These are phyloP conservation scores for Gracilinanus agilis DNA, from an alignment of 2,113 vertebrate species.

Conservation along the genomic window DNA sequence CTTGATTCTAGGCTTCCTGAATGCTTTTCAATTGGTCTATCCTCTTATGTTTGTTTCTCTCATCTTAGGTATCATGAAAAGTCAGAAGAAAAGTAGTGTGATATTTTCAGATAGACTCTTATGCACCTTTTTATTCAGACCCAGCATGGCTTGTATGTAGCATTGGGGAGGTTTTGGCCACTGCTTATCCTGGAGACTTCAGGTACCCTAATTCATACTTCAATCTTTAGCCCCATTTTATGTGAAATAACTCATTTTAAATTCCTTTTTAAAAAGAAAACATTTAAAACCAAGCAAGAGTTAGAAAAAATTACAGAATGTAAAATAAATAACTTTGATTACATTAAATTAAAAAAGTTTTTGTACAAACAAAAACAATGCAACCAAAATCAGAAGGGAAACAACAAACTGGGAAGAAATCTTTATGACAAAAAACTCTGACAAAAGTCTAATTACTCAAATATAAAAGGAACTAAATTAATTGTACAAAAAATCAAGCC, in stretches of 20 bases:
- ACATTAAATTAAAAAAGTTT: too few relatives aligned
- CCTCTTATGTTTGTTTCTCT: not conserved
- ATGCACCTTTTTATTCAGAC: not conserved
- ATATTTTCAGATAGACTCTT: not conserved
- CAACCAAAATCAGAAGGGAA: too few relatives aligned
- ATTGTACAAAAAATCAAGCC: too few relatives aligned
- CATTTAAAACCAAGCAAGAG: too few relatives aligned
- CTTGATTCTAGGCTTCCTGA: not conserved
- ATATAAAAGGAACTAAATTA: too few relatives aligned
- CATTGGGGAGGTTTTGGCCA: not conserved
- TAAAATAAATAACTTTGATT: too few relatives aligned
- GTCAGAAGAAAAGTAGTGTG: not conserved
- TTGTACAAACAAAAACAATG: too few relatives aligned
- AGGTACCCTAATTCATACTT: not conserved
- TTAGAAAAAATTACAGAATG: too few relatives aligned
- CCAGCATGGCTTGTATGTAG: not conserved
- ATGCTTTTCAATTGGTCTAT: not conserved
- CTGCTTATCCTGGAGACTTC: not conserved
- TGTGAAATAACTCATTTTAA: not conserved
- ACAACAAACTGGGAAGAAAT: too few relatives aligned
- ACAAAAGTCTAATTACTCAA: too few relatives aligned
- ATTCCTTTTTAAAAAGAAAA: not conserved
- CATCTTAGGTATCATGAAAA: not conserved
- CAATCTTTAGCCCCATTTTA: not conserved
- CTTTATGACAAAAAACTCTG: too few relatives aligned